These are phyloP conservation scores for Xylocopa sonorina DNA, from an alignment of 1,140 invertebrate genomes.

Conservation along the genomic window DNA sequence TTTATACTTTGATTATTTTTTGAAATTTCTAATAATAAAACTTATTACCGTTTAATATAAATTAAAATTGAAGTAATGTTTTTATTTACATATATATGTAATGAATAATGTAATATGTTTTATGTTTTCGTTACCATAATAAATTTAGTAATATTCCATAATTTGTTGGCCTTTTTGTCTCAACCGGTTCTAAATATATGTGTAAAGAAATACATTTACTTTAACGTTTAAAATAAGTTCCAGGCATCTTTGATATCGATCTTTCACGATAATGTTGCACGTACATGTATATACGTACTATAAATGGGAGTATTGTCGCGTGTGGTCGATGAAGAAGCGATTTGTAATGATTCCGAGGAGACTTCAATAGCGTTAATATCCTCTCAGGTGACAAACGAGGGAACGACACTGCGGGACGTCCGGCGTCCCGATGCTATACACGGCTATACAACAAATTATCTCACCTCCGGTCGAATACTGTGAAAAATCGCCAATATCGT, in stretches of 20 bases:
- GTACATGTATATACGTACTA: constrained; percentile 32
- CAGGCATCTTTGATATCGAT: constrained; percentile 39
- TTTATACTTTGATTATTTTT: neutral
- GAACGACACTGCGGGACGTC: constrained; percentile 61
- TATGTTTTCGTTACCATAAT: neutral
- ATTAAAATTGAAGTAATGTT: neutral
- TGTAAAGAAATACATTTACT: neutral
- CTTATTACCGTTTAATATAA: too few relatives aligned
- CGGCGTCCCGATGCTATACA: constrained; percentile 61
- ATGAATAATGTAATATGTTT: neutral
- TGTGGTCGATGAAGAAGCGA: constrained; percentile 61
- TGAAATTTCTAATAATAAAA: too few relatives aligned
- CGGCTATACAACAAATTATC: constrained; percentile 68
- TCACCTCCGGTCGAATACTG: constrained; percentile 54
- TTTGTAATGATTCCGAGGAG: constrained; percentile 67
- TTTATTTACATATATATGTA: neutral
- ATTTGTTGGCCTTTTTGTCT: neutral
- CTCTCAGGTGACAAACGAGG: constrained; percentile 73
- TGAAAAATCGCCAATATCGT: constrained; percentile 66
- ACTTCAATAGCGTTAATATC: constrained; percentile 73
- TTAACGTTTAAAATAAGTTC: neutral
- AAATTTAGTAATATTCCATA: neutral
- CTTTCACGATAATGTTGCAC: constrained; percentile 29
- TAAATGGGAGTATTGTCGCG: constrained; percentile 46
- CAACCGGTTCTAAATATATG: neutral